Evolutionary conservation across 2,113 vertebrate genomes (phyloP).

Genomic region (Bubalus kerabau): DNA sequence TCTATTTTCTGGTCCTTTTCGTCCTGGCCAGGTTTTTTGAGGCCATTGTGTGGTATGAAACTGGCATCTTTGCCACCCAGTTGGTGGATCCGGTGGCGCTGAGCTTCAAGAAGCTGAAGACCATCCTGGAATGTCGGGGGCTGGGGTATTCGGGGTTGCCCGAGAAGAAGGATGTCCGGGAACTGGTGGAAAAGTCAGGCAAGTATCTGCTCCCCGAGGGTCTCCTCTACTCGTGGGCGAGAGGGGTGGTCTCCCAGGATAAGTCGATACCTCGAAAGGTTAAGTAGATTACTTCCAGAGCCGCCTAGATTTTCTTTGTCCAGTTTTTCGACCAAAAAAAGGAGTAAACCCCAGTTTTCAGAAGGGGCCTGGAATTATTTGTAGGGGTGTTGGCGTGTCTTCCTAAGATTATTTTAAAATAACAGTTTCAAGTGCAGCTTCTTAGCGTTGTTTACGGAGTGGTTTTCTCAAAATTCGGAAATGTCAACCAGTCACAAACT

Average conservation of each 20-base stretch:
- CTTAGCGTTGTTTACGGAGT: background rate
- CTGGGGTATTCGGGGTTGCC: slow-evolving; percentile 91
- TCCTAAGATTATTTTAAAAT: slow-evolving; percentile 14
- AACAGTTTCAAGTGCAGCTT: background rate
- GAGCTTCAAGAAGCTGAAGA: slow-evolving; percentile 93
- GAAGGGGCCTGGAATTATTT: background rate
- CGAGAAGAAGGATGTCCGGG: slow-evolving; percentile 92
- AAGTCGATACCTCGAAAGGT: background rate
- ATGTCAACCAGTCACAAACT: background rate
- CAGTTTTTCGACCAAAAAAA: background rate
- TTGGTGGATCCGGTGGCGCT: slow-evolving; percentile 94
- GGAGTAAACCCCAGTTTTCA: background rate
- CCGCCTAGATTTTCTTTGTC: background rate
- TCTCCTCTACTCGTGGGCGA: background rate
- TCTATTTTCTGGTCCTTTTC: slow-evolving; percentile 94
- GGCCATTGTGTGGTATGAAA: slow-evolving; percentile 96
- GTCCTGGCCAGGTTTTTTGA: slow-evolving; percentile 93
- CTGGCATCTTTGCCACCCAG: slow-evolving; percentile 93
- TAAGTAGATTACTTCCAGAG: background rate
- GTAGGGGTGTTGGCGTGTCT: background rate
- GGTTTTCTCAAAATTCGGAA: background rate
- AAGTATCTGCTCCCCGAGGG: slow-evolving; percentile 10
- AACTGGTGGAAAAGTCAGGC: slow-evolving; percentile 95
- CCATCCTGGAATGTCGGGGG: slow-evolving; percentile 93
- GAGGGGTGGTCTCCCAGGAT: background rate